A percentile compares a stretch with the other conserved stretches of the same genome.
phyloP scores from a whole-genome alignment of 2,888 invertebrate species.

The Melanostoma scalare region DNA sequence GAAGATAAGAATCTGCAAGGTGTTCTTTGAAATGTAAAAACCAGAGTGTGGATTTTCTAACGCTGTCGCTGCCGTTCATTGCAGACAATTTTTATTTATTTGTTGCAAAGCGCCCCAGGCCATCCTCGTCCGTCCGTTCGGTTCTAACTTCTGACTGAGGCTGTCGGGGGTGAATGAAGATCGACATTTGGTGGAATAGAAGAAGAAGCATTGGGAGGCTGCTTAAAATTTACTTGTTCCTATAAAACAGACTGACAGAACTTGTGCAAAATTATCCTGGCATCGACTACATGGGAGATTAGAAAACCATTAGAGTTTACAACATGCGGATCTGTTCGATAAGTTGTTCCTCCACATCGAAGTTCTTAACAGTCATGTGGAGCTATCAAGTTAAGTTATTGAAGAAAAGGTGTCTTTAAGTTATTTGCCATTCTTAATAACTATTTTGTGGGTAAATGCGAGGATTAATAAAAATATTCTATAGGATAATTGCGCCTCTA shows the following conservation, averaged over 20 bases:
- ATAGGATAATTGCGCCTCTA: too few relatives aligned
- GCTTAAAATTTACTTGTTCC: constrained; percentile 5
- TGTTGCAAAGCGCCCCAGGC: too few relatives aligned
- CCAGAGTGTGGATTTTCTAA: too few relatives aligned
- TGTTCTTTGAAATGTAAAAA: background rate
- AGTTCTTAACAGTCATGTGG: background rate
- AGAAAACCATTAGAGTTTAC: constrained; percentile 27
- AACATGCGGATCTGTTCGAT: constrained; percentile 12
- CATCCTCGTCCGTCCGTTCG: too few relatives aligned
- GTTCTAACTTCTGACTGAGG: too few relatives aligned
- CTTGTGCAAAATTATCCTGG: constrained; percentile 12
- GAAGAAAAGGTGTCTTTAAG: background rate
- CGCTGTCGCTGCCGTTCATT: too few relatives aligned
- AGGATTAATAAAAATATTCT: too few relatives aligned
- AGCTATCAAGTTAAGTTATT: constrained; percentile 26
- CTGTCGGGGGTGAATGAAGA: too few relatives aligned
- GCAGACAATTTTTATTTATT: too few relatives aligned
- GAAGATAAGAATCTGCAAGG: constrained; percentile 51
- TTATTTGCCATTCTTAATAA: too few relatives aligned
- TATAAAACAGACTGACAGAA: background rate
- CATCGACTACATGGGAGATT: constrained; percentile 22
- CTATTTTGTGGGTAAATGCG: too few relatives aligned
- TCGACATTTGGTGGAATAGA: background rate
- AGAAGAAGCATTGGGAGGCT: background rate
- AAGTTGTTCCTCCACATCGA: too few relatives aligned